Conservation (phyloP, 2,113 vertebrate genomes). For the Pseudorasbora parva region DNA sequence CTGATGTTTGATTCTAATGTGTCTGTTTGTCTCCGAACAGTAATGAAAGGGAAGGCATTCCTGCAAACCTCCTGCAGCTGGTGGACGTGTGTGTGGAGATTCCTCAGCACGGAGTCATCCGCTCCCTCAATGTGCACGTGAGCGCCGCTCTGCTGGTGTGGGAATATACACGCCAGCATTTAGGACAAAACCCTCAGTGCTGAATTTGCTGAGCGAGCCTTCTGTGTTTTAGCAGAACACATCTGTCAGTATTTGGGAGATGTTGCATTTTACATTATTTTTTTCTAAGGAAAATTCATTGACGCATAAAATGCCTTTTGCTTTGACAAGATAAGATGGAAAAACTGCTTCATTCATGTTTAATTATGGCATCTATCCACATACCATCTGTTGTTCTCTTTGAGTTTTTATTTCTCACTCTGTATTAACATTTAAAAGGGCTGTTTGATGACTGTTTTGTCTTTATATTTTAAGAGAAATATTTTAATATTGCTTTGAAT, state of each 20-base stretch:
- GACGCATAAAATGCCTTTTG: background rate
- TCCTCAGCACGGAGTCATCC: slow-evolving; percentile 90
- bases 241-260: background rate
- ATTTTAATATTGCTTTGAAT: slow-evolving; percentile 12
- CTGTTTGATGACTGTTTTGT: background rate
- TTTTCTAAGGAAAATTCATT: background rate
- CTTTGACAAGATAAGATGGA: background rate
- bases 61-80: slow-evolving; percentile 89
- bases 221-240: slow-evolving; percentile 36
- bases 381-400: background rate
- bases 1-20: background rate
- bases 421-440: background rate
- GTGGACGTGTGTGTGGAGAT: slow-evolving; percentile 96
- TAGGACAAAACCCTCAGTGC: slow-evolving; percentile 48
- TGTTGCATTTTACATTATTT: background rate
- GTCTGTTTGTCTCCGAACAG: slow-evolving; percentile 64
- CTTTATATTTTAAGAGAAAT: background rate
- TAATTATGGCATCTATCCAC: background rate
- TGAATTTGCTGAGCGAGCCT: background rate
- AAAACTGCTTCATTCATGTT: background rate
- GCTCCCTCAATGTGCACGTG: slow-evolving; percentile 95
- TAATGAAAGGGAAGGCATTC: slow-evolving; percentile 94
- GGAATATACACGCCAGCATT: slow-evolving; percentile 92
- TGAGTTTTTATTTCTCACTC: background rate
- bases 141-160: slow-evolving; percentile 95